A percentile compares a stretch with the other conserved stretches of the same genome.
Evolutionary conservation across 2,888 invertebrate species (phyloP).

Genomic region (Polydrusus pterygomalis): DNA sequence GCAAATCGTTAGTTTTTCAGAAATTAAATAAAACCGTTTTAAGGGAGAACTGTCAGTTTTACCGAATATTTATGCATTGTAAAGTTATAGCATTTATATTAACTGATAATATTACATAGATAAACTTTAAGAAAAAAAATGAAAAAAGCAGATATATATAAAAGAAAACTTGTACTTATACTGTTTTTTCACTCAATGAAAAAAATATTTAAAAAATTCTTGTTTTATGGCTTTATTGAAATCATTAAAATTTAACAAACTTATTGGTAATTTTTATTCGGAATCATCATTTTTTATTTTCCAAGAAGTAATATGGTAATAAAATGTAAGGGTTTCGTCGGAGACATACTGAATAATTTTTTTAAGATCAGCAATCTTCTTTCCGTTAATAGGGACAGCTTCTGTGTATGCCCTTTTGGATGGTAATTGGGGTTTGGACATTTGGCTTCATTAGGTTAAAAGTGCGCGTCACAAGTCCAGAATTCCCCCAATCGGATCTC

Average conservation of each 20-base stretch:
- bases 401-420: slow-evolving; percentile 22
- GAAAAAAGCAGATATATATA: slow-evolving; percentile 5
- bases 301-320: too few relatives aligned
- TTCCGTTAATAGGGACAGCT: slow-evolving; percentile 29
- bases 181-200: slow-evolving; percentile 20
- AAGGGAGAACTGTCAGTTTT: slow-evolving; percentile 8
- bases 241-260: slow-evolving; percentile 20
- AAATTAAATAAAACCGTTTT: slow-evolving; percentile 10
- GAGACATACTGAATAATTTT: neutral
- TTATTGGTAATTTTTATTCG: slow-evolving; percentile 10
- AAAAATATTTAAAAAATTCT: too few relatives aligned
- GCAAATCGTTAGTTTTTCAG: slow-evolving; percentile 14
- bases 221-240: slow-evolving; percentile 14
- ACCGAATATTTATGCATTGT: slow-evolving; percentile 4
- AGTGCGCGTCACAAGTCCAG: slow-evolving; percentile 14
- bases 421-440: slow-evolving; percentile 28
- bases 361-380: neutral
- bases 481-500: too few relatives aligned
- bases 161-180: slow-evolving; percentile 16
- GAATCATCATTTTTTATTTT: too few relatives aligned
- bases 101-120: slow-evolving; percentile 11
- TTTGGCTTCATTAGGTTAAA: slow-evolving; percentile 30
- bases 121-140: slow-evolving; percentile 18
- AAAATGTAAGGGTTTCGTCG: too few relatives aligned
- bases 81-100: slow-evolving; percentile 15